Conservation (phyloP, 2,888 invertebrate genomes). For the Agonopterix arenella region DNA sequence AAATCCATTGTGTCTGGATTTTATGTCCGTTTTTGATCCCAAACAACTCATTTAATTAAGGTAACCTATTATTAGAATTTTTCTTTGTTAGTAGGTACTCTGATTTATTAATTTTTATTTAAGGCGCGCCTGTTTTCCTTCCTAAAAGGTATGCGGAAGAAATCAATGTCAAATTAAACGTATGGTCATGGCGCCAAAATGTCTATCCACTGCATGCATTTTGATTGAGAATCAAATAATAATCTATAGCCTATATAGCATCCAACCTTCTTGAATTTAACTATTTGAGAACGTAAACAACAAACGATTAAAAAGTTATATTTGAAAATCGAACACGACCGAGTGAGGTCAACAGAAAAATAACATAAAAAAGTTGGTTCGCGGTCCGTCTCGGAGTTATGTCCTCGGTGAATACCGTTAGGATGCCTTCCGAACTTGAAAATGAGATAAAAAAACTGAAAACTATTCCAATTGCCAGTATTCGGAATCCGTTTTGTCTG, state of each 20-base stretch:
- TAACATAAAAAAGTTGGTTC: constrained; percentile 57
- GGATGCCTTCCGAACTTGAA: constrained; percentile 64
- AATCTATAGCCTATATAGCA: neutral
- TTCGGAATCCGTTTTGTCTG: constrained; percentile 72
- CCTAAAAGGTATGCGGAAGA: constrained; percentile 8
- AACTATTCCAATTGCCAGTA: constrained; percentile 76
- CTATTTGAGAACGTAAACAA: constrained; percentile 10
- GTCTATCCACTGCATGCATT: constrained; percentile 2
- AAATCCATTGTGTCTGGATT: too few species aligned
- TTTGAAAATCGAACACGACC: constrained; percentile 51
- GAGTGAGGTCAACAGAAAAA: constrained; percentile 63
- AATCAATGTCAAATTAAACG: constrained; percentile 7
- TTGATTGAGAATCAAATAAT: neutral
- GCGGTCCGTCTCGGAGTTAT: constrained; percentile 63
- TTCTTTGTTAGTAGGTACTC: too few species aligned
- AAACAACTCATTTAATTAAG: too few species aligned
- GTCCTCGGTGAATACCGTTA: constrained; percentile 70
- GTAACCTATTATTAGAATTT: too few species aligned
- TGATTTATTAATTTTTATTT: too few species aligned
- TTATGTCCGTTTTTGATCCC: too few species aligned
- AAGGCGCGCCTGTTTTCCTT: neutral
- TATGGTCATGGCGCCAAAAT: constrained; percentile 4
- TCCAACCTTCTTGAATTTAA: neutral
- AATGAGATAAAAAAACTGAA: constrained; percentile 52
- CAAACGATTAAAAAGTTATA: constrained; percentile 28